Evolutionary conservation across 2,113 vertebrate species (phyloP), one percentile per base, ranked within the genome.

Genomic region (Gymnarchus niloticus): DNA sequence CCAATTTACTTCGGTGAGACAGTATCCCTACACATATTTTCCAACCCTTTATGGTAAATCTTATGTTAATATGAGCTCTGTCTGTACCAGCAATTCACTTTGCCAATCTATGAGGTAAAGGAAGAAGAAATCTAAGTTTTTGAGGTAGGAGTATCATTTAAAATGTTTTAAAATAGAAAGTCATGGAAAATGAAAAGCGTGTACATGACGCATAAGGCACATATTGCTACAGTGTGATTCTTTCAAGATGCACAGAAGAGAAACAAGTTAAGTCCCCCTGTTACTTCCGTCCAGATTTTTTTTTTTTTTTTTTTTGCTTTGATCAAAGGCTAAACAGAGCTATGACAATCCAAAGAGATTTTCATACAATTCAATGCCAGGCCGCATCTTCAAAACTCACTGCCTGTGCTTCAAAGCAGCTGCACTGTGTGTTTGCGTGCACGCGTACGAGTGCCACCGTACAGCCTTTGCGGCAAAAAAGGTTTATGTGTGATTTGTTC

Each of bases 251-350:
- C 92, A 90, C 88, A 87, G 88, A 92, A 89, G 51, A 17, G 91
- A 89, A 90, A 92, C 91, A 93, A 93, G 92, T 94, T 95, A 94
- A 93, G 93, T 92, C 93, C 92, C 94, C 94, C 94, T 91, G 89
- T 92, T 93, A 92, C 92, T 91, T 91, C 88, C 90, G 89, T 90
- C 89, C 89, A 88, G 90, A 91, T 91, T 91, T 94, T 89, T 69
- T 69, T 69, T 57, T 65, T 73, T 73, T 41, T 92, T 91, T 91
- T 92, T 82, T 19, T 92, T 89, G 83, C 92, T 93, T 91, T 94
- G 94, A 95, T 95, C 93, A 95, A 93, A 95, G 92, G 91, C 88
- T 89, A 92, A 93, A 94, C 90, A 91, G 87, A 83, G 90, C 88
- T 86, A 89, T 89, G 92, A 91, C 90, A 91, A 91, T 92, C 91